Evolutionary conservation across 2,888 invertebrate genomes (phyloP).

Genomic region (Artemia sp.): DNA sequence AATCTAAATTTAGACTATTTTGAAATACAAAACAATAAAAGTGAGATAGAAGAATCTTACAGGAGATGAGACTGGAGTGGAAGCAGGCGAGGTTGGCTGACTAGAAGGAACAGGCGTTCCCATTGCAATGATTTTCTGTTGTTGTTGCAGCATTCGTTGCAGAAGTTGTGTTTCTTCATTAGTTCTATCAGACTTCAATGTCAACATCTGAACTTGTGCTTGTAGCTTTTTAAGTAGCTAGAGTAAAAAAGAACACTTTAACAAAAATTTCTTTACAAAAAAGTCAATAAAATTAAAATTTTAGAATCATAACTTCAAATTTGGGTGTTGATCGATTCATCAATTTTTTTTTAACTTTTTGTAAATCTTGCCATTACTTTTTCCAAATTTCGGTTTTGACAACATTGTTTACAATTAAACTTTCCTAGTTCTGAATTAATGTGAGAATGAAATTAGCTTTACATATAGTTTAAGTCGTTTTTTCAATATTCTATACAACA

Average conservation of each 20-base stretch:
- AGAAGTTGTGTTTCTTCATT: slow-evolving; percentile 41
- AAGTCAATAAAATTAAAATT: neutral
- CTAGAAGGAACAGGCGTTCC: slow-evolving; percentile 49
- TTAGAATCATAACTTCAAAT: too few relatives aligned
- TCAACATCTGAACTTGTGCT: slow-evolving; percentile 48
- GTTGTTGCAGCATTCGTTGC: slow-evolving; percentile 46
- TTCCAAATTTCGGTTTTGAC: too few relatives aligned
- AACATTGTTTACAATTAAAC: too few relatives aligned
- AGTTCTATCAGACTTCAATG: slow-evolving; percentile 38
- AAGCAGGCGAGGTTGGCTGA: slow-evolving; percentile 25
- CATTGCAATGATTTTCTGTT: slow-evolving; percentile 50
- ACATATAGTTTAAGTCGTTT: too few relatives aligned
- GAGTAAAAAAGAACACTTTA: neutral
- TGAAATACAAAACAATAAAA: neutral
- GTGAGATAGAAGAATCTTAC: slow-evolving; percentile 18
- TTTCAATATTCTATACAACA: too few relatives aligned
- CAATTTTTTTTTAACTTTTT: too few relatives aligned
- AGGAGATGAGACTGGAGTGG: slow-evolving; percentile 22
- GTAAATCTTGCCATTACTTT: too few relatives aligned
- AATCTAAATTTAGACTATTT: too few relatives aligned
- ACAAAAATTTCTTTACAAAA: neutral
- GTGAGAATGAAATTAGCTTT: too few relatives aligned
- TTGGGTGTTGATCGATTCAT: too few relatives aligned
- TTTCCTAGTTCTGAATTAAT: too few relatives aligned
- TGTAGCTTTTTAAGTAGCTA: slow-evolving; percentile 44